Percentiles rank a stretch among this genome's conserved stretches.
phyloP scores from a whole-genome alignment of 2,113 vertebrate genomes.

The Equus quagga region DNA sequence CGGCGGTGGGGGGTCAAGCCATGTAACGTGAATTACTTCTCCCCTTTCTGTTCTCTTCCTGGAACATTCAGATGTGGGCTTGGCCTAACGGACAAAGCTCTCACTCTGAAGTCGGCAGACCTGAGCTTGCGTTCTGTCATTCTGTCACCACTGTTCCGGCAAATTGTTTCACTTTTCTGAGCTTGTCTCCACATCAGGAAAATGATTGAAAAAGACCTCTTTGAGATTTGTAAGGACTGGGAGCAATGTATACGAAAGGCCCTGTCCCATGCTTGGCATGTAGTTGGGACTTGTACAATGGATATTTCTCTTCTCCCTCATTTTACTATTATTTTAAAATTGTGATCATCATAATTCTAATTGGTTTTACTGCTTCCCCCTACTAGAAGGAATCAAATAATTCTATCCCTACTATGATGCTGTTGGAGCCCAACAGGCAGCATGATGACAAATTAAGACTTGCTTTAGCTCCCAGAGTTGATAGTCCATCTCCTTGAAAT shows the following conservation, averaged over 20 bases:
- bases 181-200: not conserved
- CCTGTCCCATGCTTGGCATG: not conserved
- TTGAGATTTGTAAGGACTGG: not conserved
- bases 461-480: not conserved
- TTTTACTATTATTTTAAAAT: slow-evolving; percentile 45
- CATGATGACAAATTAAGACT: slow-evolving; percentile 36
- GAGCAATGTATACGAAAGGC: not conserved
- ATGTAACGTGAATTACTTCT: slow-evolving; percentile 56
- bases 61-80: slow-evolving; percentile 60
- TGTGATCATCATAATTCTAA: not conserved
- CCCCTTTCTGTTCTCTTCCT: slow-evolving; percentile 53
- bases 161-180: not conserved
- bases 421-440: not conserved
- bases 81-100: not conserved
- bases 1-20: not conserved
- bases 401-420: not conserved
- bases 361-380: not conserved
- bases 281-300: not conserved
- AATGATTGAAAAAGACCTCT: not conserved
- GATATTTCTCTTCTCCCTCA: not conserved
- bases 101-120: not conserved
- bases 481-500: slow-evolving; percentile 20
- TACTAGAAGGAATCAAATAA: slow-evolving; percentile 6
- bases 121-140: not conserved
- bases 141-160: not conserved